phyloP scores from a whole-genome alignment of 2,113 vertebrate genomes.

The Odontesthes bonariensis region DNA sequence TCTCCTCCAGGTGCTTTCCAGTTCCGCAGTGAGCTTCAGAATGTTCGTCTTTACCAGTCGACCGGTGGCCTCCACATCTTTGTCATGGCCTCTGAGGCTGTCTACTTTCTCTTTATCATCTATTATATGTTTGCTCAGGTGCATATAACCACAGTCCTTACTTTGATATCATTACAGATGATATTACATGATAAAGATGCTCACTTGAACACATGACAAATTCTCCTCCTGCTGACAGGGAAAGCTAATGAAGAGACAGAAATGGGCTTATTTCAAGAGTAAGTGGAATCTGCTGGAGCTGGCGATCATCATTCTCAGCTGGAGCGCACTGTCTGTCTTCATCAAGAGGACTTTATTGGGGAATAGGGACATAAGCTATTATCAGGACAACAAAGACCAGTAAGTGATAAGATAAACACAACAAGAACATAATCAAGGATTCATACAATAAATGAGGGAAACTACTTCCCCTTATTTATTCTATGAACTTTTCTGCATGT shows the following conservation, averaged over 20 bases:
- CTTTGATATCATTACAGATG: neutral
- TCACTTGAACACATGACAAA: neutral
- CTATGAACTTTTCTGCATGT: neutral
- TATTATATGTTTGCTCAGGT: conserved; percentile 96
- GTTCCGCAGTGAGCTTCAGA: conserved; percentile 86
- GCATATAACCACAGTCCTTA: neutral
- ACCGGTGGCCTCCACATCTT: conserved; percentile 90
- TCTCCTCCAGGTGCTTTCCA: conserved; percentile 88
- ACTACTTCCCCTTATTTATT: neutral
- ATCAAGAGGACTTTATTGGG: conserved; percentile 90
- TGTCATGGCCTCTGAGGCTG: conserved; percentile 89
- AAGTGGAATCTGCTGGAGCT: conserved; percentile 93
- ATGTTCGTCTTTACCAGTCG: conserved; percentile 90
- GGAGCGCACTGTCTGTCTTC: conserved; percentile 90
- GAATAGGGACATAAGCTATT: conserved; percentile 86
- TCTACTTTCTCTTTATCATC: conserved; percentile 92
- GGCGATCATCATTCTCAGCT: conserved; percentile 90
- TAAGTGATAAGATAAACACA: conserved; percentile 70
- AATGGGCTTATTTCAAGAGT: conserved; percentile 88
- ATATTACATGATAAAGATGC: neutral
- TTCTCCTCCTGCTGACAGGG: conserved; percentile 78
- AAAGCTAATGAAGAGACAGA: conserved; percentile 86
- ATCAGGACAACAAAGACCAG: conserved; percentile 86
- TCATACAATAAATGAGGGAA: neutral
- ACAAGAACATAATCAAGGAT: neutral